Base-by-base conservation (phyloP, 2,113 vertebrate species). In the Zootoca vivipara region DNA sequence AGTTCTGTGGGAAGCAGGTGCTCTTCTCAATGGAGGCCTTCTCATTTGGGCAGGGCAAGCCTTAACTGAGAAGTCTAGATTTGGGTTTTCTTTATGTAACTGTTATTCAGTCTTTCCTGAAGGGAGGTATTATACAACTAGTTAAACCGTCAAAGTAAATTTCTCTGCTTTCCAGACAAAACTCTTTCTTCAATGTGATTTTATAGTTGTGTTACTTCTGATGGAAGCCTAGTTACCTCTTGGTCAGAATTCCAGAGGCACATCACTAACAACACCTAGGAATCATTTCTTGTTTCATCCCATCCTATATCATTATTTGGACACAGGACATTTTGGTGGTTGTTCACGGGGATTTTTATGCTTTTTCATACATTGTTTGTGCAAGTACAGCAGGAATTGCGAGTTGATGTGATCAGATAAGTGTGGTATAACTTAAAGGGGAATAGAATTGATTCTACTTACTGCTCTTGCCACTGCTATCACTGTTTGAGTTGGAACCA, bases 1-100 rank as follows among this genome's bases (percentile, higher is more conserved):
- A 74, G 89, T 78, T 83, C 93, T 2, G 2, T 92, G 94, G 92
- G 93, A 94, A 82, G 90, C 0, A 18, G 84, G 46, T 74, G 28
- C 65, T 90, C 26, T 88, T 42, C 85, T 78, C 65, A 86, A 84
- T 78, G 62, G 85, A 90, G 87, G 88, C 22, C 83, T 86, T 73
- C 56, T 58, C 88, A 5, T 2, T 87, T 89, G 80, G 35, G 2
- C 5, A 3, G 88, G 84, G 83, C 88, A 75, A 85, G 78, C 70
- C 69, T 4, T 89, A 73, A 85, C 13, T 18, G 15, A 42, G 20
- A 16, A 46, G 28, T 22, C 28, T 87, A 78, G 78, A 67, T 22
- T 75, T 3, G 78, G 77, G 2, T 9, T 78, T 28, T 67, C 22
- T 89, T 83, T 72, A 87, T 64, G 0, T 65, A 91, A 89, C 73